Evolutionary conservation across 2,888 invertebrate genomes (phyloP).

Genomic region (Pheosia gnoma): DNA sequence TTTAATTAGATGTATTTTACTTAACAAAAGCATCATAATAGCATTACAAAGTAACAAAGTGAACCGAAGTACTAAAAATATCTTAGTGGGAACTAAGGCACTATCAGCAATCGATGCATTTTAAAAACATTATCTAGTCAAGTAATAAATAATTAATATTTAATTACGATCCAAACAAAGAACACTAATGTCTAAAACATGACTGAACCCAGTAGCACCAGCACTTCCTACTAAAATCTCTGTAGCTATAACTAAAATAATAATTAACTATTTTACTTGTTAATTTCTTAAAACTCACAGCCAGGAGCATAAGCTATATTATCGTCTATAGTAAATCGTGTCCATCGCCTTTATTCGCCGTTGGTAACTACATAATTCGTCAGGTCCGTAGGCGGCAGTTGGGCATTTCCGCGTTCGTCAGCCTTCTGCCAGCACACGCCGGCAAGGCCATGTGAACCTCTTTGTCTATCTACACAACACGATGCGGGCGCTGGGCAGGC

Average conservation of each 20-base stretch:
- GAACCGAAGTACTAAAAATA: background rate
- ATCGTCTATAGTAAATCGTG: slow-evolving; percentile 1
- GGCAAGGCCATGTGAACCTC: slow-evolving; percentile 78
- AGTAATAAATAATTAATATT: too few relatives aligned
- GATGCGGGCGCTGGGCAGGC: slow-evolving; percentile 18
- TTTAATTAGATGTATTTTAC: slow-evolving; percentile 3
- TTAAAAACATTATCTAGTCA: too few relatives aligned
- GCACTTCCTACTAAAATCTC: too few relatives aligned
- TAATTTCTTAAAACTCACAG: background rate
- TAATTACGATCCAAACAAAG: too few relatives aligned
- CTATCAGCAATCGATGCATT: too few relatives aligned
- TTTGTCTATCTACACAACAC: slow-evolving; percentile 65
- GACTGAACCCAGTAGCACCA: background rate
- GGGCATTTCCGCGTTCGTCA: slow-evolving; percentile 70
- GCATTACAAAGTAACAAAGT: background rate
- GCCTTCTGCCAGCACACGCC: slow-evolving; percentile 65
- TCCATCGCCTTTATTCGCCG: slow-evolving; percentile 3
- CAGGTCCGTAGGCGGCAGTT: slow-evolving; percentile 74
- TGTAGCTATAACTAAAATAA: background rate
- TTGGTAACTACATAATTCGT: slow-evolving; percentile 59
- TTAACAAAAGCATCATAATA: background rate
- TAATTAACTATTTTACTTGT: background rate
- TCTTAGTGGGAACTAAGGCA: background rate
- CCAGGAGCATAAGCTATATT: background rate
- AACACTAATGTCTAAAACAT: too few relatives aligned